Evolutionary conservation across 2,888 invertebrate species (phyloP), one percentile per base, ranked within the genome.

Genomic region (Gerris lacustris): DNA sequence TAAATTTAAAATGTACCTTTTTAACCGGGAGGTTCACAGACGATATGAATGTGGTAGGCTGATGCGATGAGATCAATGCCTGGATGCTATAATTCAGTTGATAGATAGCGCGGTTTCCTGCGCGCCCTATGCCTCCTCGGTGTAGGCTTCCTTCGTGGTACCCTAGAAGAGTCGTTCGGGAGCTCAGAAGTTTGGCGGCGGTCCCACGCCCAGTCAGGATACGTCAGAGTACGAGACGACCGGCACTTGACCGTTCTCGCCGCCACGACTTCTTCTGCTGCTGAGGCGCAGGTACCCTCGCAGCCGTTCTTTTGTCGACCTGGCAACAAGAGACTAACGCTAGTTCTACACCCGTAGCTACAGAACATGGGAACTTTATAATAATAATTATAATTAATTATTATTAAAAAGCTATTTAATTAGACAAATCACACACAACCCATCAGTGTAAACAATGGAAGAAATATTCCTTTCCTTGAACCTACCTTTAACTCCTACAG

Each of bases 201-300:
- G 31, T 31, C 45, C 66, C 47, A 31, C 72, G 72, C 71, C 69
- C 72, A 55, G 72, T 75, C 55, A 66, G 43, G 69, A 17, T 9
- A 17, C 66, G 18, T 70, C 66, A 45, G 74, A 47, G 67, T 69
- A 31, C 11, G 73, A 66, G 66, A 69, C 67, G 45, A 67, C 55
- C 62, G 71, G 45, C 31, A 15, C 68, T 6, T 31, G 55, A 63
- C 45, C 55, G 70, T 44, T 67, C 71, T 69, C 63, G 68, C 67
- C 70, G 78, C 76, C 80, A 71, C 80, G 82, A 78, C 76, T 80
- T 73, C 78, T 79, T 77, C 83, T 78, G 79, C 83, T 78, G 78
- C 82, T 78, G 79, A 85, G 80, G 7, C 84, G 83, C 75, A 86
- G 84, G 77, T 86, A 86, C 70, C 84, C 84, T 44, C 84, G 80